phyloP scores from a whole-genome alignment of 2,888 invertebrate genomes.

The Drosophila paracracens region DNA sequence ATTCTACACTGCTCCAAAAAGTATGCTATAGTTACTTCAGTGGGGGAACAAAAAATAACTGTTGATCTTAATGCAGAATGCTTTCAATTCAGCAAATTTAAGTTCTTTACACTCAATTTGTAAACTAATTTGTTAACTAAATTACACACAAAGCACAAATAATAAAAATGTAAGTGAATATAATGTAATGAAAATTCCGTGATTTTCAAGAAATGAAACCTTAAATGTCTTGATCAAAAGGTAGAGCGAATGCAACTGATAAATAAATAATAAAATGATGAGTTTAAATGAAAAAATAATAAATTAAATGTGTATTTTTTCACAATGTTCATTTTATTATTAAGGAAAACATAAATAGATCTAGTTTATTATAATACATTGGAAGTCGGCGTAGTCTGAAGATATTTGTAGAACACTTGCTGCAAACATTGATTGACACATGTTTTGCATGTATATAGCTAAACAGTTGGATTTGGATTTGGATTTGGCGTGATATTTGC shows the following conservation, averaged over 20 bases:
- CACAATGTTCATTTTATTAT: background rate
- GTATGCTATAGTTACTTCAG: conserved; percentile 1
- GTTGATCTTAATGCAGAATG: background rate
- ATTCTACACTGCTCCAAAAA: background rate
- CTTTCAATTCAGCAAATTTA: background rate
- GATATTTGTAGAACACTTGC: background rate
- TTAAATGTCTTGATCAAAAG: no score
- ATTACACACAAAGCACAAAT: background rate
- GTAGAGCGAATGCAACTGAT: background rate
- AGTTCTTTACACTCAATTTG: background rate
- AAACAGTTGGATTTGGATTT: background rate
- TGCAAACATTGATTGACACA: background rate
- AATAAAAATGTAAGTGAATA: background rate
- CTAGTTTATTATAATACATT: no score
- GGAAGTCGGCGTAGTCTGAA: background rate
- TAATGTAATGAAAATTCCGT: background rate
- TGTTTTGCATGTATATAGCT: background rate
- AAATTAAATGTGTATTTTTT: background rate
- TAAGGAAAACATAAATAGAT: background rate
- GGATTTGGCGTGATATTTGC: background rate
- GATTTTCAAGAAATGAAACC: background rate
- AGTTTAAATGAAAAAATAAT: conserved; percentile 4
- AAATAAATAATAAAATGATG: background rate
- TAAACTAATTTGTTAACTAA: no score
- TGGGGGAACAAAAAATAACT: background rate